Conservation (phyloP, 2,888 invertebrate species). For the Folsomia candida region DNA sequence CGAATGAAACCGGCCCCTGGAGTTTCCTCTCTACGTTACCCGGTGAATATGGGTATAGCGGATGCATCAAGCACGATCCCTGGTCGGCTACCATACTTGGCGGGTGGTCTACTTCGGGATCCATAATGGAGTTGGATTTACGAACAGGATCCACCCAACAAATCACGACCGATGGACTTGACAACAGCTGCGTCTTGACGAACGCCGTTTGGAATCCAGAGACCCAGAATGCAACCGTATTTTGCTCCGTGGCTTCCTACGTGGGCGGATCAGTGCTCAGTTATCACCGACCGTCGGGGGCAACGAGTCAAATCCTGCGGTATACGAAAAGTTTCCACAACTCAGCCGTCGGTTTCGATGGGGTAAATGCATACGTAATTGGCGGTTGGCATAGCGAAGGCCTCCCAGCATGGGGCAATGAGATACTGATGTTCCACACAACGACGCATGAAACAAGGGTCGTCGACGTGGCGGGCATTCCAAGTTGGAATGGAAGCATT, state of each 20-base stretch:
- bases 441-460: background rate
- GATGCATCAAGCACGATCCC: background rate
- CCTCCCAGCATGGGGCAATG: background rate
- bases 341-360: background rate
- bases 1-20: background rate
- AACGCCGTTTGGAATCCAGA: background rate
- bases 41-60: background rate
- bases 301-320: background rate
- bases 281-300: background rate
- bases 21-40: background rate
- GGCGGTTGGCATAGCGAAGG: background rate
- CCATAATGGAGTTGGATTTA: background rate
- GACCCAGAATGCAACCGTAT: background rate
- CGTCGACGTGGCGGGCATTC: background rate
- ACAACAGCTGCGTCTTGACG: background rate
- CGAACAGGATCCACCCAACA: background rate
- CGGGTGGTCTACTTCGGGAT: background rate
- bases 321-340: background rate
- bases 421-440: background rate
- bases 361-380: background rate
- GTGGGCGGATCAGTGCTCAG: background rate
- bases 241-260: background rate
- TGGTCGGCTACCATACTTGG: background rate
- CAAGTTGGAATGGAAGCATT: background rate
- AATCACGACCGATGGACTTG: background rate